A percentile compares a stretch with the other conserved stretches of the same genome.
phyloP scores from a whole-genome alignment of 2,888 invertebrate genomes.

The Oscheius myriophilus region DNA sequence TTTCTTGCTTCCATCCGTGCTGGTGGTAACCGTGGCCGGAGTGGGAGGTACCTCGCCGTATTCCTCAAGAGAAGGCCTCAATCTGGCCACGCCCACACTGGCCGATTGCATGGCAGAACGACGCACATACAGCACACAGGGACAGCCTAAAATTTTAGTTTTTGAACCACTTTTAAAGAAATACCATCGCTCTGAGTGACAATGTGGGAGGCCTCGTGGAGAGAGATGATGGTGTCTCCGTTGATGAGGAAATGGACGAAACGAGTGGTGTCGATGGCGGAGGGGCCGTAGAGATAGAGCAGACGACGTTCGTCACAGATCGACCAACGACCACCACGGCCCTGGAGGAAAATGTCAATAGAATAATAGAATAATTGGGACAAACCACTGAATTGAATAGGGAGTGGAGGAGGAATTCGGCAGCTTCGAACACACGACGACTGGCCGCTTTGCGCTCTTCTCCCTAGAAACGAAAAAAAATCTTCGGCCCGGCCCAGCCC shows the following conservation, averaged over 20 bases:
- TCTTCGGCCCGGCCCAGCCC: no score
- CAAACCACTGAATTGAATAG: conserved; percentile 59
- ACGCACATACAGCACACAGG: conserved; percentile 51
- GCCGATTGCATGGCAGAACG: conserved; percentile 56
- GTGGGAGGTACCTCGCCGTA: conserved; percentile 18
- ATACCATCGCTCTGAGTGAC: conserved; percentile 46
- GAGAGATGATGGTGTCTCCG: conserved; percentile 61
- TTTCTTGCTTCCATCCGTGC: conserved; percentile 12
- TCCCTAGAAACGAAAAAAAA: no score
- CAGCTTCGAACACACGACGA: conserved; percentile 95
- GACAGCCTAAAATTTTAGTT: conserved; percentile 35
- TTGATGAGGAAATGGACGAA: conserved; percentile 64
- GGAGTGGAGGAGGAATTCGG: conserved; percentile 86
- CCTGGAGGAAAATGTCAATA: no score
- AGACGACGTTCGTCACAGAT: conserved; percentile 59
- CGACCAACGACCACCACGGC: conserved; percentile 31
- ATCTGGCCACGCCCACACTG: conserved; percentile 43
- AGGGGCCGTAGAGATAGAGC: conserved; percentile 57
- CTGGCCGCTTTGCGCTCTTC: conserved; percentile 79
- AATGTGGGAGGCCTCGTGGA: conserved; percentile 67
- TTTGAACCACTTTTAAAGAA: background rate
- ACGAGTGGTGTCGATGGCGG: conserved; percentile 50
- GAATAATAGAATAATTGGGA: background rate
- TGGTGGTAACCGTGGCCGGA: background rate
- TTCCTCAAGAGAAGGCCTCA: conserved; percentile 32